Conservation (phyloP, 2,797 vertebrate species). For the Sebastes hubbsi region DNA sequence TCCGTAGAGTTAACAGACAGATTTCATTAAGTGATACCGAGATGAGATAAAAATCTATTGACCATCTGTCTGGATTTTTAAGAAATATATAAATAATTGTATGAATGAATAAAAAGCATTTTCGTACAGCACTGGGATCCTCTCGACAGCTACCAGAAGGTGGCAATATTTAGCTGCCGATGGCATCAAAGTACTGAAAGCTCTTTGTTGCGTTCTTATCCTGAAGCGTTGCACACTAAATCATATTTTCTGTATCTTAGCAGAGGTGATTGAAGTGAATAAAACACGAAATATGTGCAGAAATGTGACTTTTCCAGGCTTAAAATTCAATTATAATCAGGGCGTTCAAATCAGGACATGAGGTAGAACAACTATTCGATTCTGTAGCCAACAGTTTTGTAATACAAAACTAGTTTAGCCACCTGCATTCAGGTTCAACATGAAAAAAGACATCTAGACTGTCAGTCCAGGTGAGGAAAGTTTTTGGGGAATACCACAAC, state of each 20-base stretch:
- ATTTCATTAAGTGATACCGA: constrained; percentile 60
- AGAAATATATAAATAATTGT: constrained; percentile 30
- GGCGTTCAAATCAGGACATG: background rate
- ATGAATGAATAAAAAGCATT: background rate
- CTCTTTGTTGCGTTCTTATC: background rate
- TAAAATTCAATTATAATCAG: background rate
- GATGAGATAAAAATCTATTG: constrained; percentile 58
- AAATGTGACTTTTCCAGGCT: background rate
- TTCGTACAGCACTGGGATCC: background rate
- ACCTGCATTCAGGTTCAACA: constrained; percentile 30
- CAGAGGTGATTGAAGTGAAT: background rate
- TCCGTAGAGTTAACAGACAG: constrained; percentile 48
- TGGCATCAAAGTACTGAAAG: background rate
- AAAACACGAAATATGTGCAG: background rate
- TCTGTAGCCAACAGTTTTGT: background rate
- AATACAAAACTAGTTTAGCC: background rate
- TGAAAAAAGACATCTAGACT: constrained; percentile 1
- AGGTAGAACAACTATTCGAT: background rate
- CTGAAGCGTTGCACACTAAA: background rate
- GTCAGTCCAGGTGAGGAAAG: constrained; percentile 6
- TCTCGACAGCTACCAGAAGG: constrained; percentile 47
- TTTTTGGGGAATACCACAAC: constrained; percentile 66
- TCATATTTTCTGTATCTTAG: background rate
- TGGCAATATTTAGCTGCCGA: constrained; percentile 69
- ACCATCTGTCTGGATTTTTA: constrained; percentile 49